Percentiles rank a stretch among this genome's conserved stretches.
These are phyloP conservation scores for Ametastegia equiseti DNA, from an alignment of 2,888 invertebrate genomes.

Conservation along the genomic window DNA sequence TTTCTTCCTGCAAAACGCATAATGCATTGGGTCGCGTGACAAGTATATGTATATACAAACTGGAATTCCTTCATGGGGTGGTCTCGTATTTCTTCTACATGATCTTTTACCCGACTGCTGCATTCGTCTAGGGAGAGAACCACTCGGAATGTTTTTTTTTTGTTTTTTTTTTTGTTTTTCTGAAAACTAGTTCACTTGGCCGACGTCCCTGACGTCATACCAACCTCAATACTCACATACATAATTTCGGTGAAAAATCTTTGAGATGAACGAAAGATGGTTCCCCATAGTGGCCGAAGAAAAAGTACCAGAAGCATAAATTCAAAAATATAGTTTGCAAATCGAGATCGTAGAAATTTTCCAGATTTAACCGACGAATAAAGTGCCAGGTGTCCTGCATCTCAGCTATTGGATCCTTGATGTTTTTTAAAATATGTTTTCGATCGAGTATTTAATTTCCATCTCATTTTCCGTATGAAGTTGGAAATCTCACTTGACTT, in stretches of 20 bases:
- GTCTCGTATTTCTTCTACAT: constrained; percentile 27
- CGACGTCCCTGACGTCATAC: constrained; percentile 4
- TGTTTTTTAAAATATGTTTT: background rate
- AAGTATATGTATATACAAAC: constrained; percentile 2
- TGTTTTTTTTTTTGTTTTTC: background rate
- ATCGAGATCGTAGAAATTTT: no score
- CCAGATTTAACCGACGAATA: background rate
- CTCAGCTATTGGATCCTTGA: no score
- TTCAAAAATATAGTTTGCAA: no score
- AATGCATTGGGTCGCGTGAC: background rate
- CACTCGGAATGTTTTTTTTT: constrained; percentile 1
- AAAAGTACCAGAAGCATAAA: no score
- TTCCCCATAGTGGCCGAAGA: background rate
- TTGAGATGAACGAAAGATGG: background rate
- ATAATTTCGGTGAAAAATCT: background rate
- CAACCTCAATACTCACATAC: constrained; percentile 11
- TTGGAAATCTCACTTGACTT: background rate
- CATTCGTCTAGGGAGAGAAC: constrained; percentile 21
- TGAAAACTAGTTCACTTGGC: background rate
- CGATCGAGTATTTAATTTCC: background rate
- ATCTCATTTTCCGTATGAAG: background rate
- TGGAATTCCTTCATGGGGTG: constrained; percentile 23
- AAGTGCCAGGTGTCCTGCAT: no score
- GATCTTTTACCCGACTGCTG: background rate
- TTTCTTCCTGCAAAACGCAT: background rate